Conservation (phyloP, 2,888 invertebrate genomes). For the Panorpa germanica region DNA sequence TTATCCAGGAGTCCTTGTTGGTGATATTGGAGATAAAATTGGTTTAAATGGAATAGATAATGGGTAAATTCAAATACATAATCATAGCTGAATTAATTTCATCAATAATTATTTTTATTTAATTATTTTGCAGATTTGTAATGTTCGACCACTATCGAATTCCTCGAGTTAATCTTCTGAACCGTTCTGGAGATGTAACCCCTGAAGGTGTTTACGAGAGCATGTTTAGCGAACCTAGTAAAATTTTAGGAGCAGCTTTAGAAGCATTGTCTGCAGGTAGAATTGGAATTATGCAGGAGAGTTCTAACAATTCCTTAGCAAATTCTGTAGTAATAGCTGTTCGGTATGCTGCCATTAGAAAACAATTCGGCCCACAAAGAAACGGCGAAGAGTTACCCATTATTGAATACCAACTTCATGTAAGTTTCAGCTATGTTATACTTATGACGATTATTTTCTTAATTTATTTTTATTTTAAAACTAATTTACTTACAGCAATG, state of each 20-base stretch:
- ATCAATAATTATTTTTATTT: conserved; percentile 5
- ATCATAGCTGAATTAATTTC: conserved; percentile 1
- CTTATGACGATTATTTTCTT: conserved; percentile 2
- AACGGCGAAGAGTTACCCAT: conserved; percentile 47
- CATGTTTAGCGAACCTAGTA: conserved; percentile 75
- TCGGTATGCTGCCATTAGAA: conserved; percentile 57
- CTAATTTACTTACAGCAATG: conserved; percentile 38
- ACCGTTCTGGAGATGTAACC: conserved; percentile 77
- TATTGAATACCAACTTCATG: conserved; percentile 64
- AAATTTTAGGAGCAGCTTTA: conserved; percentile 65
- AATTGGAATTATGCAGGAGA: conserved; percentile 40
- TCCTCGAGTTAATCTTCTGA: conserved; percentile 66
- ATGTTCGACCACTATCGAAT: conserved; percentile 77
- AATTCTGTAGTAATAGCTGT: conserved; percentile 52
- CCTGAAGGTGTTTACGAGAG: conserved; percentile 75
- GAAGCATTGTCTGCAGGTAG: conserved; percentile 76
- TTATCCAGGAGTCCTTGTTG: conserved; percentile 70
- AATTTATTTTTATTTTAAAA: conserved; percentile 5
- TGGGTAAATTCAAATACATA: conserved; percentile 34
- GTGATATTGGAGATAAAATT: conserved; percentile 85
- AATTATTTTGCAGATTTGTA: conserved; percentile 42
- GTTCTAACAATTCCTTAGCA: conserved; percentile 29
- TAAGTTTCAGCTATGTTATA: conserved; percentile 18
- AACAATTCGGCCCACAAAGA: conserved; percentile 54
- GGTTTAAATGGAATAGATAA: conserved; percentile 87